phyloP scores from a whole-genome alignment of 2,888 invertebrate genomes.

The Tanypteryx hageni region DNA sequence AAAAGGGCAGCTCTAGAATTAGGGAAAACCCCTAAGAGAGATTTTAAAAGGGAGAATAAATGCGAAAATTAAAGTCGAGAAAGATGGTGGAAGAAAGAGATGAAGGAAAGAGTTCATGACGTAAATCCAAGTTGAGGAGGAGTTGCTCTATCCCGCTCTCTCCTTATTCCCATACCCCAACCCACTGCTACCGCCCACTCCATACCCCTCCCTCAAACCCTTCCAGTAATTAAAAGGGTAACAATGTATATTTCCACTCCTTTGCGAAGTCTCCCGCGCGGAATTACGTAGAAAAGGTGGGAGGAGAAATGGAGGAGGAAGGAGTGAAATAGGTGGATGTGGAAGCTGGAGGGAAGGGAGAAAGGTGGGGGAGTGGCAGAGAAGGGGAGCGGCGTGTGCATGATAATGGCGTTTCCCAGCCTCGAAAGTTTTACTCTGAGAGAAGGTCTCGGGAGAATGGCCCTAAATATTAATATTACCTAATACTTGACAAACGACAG shows the following conservation, averaged over 20 bases:
- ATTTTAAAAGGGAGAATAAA: not conserved
- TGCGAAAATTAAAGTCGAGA: not conserved
- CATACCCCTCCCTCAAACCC: not conserved
- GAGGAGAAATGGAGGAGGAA: not conserved
- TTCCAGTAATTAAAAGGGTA: not conserved
- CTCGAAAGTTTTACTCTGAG: not conserved
- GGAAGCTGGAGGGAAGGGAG: not conserved
- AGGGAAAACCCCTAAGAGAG: not conserved
- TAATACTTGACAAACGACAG: too few species aligned
- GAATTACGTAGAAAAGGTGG: not conserved
- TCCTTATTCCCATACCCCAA: not conserved
- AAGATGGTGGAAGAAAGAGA: not conserved
- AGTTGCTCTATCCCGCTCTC: not conserved
- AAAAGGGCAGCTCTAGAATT: not conserved
- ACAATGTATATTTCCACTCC: not conserved
- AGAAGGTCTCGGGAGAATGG: not conserved
- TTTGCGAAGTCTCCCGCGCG: not conserved
- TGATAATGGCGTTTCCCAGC: not conserved
- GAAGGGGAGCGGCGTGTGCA: not conserved
- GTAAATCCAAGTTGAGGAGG: not conserved
- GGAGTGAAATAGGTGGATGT: not conserved
- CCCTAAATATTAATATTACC: too few species aligned
- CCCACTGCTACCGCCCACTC: not conserved
- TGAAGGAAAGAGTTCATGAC: not conserved
- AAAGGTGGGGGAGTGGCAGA: not conserved